phyloP scores from a whole-genome alignment of 2,888 invertebrate species.

The Pemphredon lugubris region DNA sequence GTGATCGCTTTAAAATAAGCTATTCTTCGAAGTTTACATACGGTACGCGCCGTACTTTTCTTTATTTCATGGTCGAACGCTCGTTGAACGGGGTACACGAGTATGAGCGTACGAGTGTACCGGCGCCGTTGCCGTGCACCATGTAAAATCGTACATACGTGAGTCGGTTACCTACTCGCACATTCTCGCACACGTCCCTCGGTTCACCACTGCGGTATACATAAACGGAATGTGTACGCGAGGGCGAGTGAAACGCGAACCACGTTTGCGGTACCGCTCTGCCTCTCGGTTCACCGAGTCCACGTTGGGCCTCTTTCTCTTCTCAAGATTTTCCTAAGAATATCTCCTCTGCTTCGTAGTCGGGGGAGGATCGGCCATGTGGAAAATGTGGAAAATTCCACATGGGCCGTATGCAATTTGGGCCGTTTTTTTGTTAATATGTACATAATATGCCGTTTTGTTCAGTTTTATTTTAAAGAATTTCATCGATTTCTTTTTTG shows the following conservation, averaged over 20 bases:
- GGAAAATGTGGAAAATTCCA: too few species aligned
- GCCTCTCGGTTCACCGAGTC: background rate
- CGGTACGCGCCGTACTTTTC: slow-evolving; percentile 64
- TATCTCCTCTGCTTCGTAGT: background rate
- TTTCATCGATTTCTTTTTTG: too few species aligned
- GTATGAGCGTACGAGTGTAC: background rate
- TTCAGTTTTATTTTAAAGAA: too few species aligned
- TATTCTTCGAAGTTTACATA: slow-evolving; percentile 76
- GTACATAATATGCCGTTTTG: too few species aligned
- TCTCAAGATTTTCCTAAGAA: slow-evolving; percentile 19
- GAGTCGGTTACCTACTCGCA: background rate
- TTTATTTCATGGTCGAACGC: slow-evolving; percentile 72
- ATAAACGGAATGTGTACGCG: background rate
- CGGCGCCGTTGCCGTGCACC: background rate
- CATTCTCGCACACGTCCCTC: slow-evolving; percentile 32
- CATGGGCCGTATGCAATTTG: too few species aligned
- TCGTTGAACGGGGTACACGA: slow-evolving; percentile 11
- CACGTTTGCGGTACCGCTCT: background rate
- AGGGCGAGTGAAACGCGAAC: background rate
- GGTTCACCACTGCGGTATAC: slow-evolving; percentile 24
- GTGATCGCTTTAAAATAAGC: slow-evolving; percentile 78
- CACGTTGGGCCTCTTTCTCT: slow-evolving; percentile 10
- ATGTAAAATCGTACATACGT: background rate
- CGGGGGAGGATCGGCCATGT: too few species aligned
- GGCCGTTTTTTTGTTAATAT: too few species aligned